Base-by-base conservation (phyloP, 1,140 invertebrate genomes). In the Tetraneura akinire region DNA sequence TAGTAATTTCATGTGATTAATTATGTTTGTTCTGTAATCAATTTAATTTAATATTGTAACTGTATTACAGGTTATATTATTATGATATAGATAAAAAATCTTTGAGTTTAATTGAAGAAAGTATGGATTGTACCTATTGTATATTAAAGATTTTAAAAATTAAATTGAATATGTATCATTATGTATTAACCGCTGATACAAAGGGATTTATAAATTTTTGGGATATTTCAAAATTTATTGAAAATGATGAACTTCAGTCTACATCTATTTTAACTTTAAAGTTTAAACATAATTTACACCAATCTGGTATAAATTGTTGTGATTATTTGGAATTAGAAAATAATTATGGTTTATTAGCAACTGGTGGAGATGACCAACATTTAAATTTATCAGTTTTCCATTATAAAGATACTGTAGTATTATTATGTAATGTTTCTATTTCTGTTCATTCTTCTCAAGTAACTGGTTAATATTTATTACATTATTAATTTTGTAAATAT, bases 271-370 rank as follows among this genome's bases (percentile, higher is more conserved):
- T 37, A 55, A 82, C 18, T 53, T 80, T 55, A 47, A 49, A 14
- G 42, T 76, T 8, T 81, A 53, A 60, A 42, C 1, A 64, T 51
- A 8, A 23, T 80, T 84, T 88, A 11, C 92, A 93, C 85, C 90
- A 92, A 84, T 91, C 90, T 32, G 92, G 92, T 64, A 90, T 94
- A 16, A 93, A 92, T 85, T 87, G 89, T 21, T 81, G 76, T 42
- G 82, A 81, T 49, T 81, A 62, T 57, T 57, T 78, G 13, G 11
- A 80, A 68, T 21, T 76, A 21, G 32, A 80, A 49, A 74, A 76
- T 51, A 13, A 71, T n/a, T 16, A 73, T 80, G 53, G 68, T 26
- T 21, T 80, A 21, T 16, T 82, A 26, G 16, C 51, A 21, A 80
- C 82, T 60, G 82, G 82, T 32, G 82, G 82, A 45, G 82, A 82